Conservation (phyloP, 2,113 vertebrate species). For the Tragulus kanchil region DNA sequence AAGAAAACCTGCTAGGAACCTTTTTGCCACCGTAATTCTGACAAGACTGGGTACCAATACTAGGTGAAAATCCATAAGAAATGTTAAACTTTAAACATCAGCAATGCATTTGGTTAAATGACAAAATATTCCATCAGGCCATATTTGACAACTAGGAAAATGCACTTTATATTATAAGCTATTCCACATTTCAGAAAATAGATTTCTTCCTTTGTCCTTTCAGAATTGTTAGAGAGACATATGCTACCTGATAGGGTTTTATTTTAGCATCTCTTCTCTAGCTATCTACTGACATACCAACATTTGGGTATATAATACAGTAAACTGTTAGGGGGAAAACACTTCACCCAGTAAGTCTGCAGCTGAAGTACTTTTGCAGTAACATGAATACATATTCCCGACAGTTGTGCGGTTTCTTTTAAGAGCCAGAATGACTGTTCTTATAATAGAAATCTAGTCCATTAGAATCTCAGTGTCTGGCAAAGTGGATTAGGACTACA, state of each 20-base stretch:
- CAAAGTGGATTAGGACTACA: rapidly evolving
- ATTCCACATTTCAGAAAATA: not conserved
- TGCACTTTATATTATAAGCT: not conserved
- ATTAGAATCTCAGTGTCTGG: not conserved
- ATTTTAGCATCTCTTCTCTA: not conserved
- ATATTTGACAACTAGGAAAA: not conserved
- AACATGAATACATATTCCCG: not conserved
- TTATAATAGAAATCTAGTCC: not conserved
- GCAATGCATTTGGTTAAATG: not conserved
- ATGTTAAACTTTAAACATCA: not conserved
- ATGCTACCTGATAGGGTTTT: not conserved
- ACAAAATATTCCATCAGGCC: not conserved
- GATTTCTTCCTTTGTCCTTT: not conserved
- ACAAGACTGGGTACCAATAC: not conserved
- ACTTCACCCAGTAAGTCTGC: not conserved
- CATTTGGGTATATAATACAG: not conserved
- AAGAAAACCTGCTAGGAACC: not conserved
- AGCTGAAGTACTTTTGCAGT: not conserved
- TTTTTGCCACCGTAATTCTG: not conserved
- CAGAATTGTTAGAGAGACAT: not conserved
- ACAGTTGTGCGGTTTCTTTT: not conserved
- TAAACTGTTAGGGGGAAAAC: not conserved
- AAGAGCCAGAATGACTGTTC: not conserved
- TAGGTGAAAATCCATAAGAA: conserved; percentile 1
- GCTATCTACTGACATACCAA: not conserved